Evolutionary conservation across 2,888 invertebrate species (phyloP), one percentile per base, ranked within the genome.

Genomic region (Scelioninae gen. 2): DNA sequence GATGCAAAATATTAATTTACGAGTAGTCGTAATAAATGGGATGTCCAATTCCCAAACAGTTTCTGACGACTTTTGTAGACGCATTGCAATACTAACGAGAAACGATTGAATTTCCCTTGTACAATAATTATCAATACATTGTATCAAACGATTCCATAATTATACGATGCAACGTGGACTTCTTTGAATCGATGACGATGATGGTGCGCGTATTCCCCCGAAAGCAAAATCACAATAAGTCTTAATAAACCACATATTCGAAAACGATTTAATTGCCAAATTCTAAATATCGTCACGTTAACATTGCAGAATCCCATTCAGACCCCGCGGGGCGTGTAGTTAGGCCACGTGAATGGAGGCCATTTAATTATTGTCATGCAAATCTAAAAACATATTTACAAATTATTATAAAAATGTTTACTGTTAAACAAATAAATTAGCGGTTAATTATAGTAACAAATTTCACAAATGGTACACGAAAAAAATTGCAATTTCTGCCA

Each of bases 181-280:
- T 53, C 64, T 64, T 63, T 63, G 63, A 65, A 65, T 64, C 64
- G 25, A 35, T 43, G 33, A 28, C 33, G 16, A 1, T 18, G 33
- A 52, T 46, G 11, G 13, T 13, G n/a, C 46, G 46, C 15, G 16
- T 39, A 13, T 43, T 50, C 48, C 39, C 41, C 58, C 57, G 13
- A 50, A 48, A 16, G n/a, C 7, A 10, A 52, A 46, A 33, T 48
- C 19, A 61, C 69, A 69, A 61, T 53, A 55, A 61, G 61, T 69
- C 46, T 67, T 53, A 60, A 69, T 61, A 61, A 61, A 55, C 61
- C 61, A 41, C 45, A 25, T 16, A 48, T 50, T 41, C 35, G 75
- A 75, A 77, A 76, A 76, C 77, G 79, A 81, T 83, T 83, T 83
- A 84, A 84, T 84, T 84, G 80, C 74, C 81, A 81, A 84, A 83